These are phyloP conservation scores for Apantesis nais DNA, from an alignment of 2,888 invertebrate species.

Conservation along the genomic window DNA sequence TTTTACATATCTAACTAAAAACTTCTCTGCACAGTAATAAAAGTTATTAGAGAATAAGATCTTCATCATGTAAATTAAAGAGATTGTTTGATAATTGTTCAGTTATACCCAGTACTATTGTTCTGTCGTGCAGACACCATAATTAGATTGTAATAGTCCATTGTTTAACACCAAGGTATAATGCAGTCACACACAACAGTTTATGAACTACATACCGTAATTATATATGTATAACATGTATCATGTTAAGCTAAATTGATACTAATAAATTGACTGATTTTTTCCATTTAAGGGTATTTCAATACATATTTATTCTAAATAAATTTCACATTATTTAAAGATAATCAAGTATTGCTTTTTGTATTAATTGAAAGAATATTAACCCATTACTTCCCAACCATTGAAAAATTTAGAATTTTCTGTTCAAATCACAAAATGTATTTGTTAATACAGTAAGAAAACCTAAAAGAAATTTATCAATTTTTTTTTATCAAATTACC, in stretches of 20 bases:
- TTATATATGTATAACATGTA: constrained; percentile 22
- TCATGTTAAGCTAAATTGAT: constrained; percentile 15
- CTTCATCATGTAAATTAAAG: constrained; percentile 37
- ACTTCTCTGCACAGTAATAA: not conserved
- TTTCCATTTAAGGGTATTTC: no score
- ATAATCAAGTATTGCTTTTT: no score
- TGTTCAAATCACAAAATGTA: no score
- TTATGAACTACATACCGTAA: constrained; percentile 5
- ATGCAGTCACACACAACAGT: constrained; percentile 31
- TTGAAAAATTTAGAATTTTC: no score
- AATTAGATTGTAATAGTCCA: constrained; percentile 60
- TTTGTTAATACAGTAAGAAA: no score
- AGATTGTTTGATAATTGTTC: constrained; percentile 55
- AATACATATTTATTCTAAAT: no score
- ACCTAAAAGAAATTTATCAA: no score
- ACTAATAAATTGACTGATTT: constrained; percentile 12
- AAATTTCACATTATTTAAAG: no score
- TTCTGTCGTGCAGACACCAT: constrained; percentile 44
- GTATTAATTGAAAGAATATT: no score
- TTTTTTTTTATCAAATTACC: no score
- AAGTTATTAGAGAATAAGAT: constrained; percentile 5
- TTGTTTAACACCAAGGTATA: constrained; percentile 50
- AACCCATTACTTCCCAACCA: no score
- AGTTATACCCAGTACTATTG: constrained; percentile 48
- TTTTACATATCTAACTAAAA: not conserved